Conservation (phyloP, 2,797 vertebrate genomes). For the Pipistrellus pipistrellus region DNA sequence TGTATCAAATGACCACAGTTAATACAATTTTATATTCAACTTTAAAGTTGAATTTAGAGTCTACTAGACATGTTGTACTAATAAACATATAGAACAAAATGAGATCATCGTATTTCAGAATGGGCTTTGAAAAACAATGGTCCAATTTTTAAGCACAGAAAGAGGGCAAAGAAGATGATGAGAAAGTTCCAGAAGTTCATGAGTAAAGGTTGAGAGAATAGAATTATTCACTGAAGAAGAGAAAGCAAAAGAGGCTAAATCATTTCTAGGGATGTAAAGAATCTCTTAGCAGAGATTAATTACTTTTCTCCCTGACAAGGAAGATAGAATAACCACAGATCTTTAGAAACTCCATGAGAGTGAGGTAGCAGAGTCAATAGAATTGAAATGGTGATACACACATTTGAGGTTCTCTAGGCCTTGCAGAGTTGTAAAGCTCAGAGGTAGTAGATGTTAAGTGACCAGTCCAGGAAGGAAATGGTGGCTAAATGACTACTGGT, state of each 20-base stretch:
- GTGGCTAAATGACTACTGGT: not conserved
- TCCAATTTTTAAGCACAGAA: conserved; percentile 61
- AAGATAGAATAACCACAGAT: not conserved
- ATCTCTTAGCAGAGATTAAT: not conserved
- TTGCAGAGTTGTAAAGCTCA: not conserved
- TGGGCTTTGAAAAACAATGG: conserved; percentile 41
- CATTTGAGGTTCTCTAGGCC: not conserved
- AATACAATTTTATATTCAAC: conserved; percentile 75
- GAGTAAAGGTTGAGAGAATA: conserved; percentile 4
- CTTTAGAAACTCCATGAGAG: not conserved
- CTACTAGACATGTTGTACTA: conserved; percentile 61
- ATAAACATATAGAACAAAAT: conserved; percentile 71
- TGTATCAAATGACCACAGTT: conserved; percentile 72
- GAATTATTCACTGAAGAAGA: not conserved
- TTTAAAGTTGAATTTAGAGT: conserved; percentile 70
- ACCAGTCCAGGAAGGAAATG: not conserved
- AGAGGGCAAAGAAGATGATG: conserved; percentile 45
- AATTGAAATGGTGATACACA: not conserved
- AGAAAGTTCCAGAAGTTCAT: conserved; percentile 46
- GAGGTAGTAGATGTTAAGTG: not conserved
- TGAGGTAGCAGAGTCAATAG: not conserved
- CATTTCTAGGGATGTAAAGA: not conserved
- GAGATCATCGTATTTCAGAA: conserved; percentile 70
- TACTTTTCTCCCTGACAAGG: not conserved
- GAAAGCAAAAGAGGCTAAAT: not conserved